Evolutionary conservation across 2,888 invertebrate genomes (phyloP), one percentile per base, ranked within the genome.

Genomic region (Petrolisthes cinctipes): DNA sequence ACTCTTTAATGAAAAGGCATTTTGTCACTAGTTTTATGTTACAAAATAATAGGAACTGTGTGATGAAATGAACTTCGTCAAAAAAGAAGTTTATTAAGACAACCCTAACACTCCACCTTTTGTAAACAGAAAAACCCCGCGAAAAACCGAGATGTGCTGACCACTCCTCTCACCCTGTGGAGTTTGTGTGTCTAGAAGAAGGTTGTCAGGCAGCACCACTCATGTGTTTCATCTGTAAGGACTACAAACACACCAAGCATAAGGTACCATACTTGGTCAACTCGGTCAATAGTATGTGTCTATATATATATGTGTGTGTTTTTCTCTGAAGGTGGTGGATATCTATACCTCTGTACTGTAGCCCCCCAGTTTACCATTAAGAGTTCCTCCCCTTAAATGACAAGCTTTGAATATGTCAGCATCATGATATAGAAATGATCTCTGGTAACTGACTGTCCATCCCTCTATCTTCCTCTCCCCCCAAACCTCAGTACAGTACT

Each of bases 181-280:
- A 94, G 91, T 94, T 94, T 91, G 94, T 94, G 6, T 94, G 94
- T 89, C 92, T 94, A 78, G 94, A 94, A 91, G 94, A 94, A 53
- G 93, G 93, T 53, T 94, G 94, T 91, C 93, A 93, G 89, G 92
- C 92, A 71, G 92, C 93, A 53, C 94, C 94, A n/a, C 92, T 94
- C 56, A 94, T 94, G 94, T 94, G 94, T 91, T 94, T 94, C 91
- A 93, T 94, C 56, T 94, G 94, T 92, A 94, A 91, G 94, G 91
- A 90, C 80, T 90, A 90, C 80, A 90, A 90, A 11, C 90, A 90
- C 82, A 89, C 90, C 56, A 90, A 90, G 57, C 90, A 90, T 91
- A 93, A 94, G 93, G 94, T 94, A 92, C 84, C 14, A 17, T 84
- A 54, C 82, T 61, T 3, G 1, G 37, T 37, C 37, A 37, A 37